phyloP scores from a whole-genome alignment of 2,797 vertebrate genomes.

The Steatocranus sp. region DNA sequence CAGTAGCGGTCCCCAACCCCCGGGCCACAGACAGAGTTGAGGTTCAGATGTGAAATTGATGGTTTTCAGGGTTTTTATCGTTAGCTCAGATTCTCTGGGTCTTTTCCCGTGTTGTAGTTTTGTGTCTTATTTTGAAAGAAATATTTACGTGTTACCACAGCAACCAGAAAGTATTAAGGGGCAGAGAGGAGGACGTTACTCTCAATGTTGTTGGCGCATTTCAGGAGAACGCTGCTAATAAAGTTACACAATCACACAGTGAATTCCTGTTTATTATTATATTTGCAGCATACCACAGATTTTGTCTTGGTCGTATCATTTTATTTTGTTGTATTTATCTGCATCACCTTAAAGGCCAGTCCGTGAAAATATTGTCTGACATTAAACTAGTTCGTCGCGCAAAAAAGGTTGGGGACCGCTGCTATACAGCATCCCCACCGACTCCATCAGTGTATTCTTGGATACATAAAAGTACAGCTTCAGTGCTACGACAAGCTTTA shows the following conservation, averaged over 20 bases:
- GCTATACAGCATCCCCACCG: rapidly evolving
- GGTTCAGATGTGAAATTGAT: not conserved
- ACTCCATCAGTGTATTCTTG: not conserved
- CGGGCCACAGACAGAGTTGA: not conserved
- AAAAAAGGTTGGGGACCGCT: not conserved
- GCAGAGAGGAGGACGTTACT: not conserved
- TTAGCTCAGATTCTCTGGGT: not conserved
- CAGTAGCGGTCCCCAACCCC: not conserved
- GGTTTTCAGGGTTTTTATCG: not conserved
- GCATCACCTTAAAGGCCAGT: not conserved
- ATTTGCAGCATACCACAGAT: not conserved
- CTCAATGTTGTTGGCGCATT: not conserved
- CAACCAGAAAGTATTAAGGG: not conserved
- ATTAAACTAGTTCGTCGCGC: rapidly evolving
- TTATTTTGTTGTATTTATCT: not conserved
- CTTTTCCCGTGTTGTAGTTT: not conserved
- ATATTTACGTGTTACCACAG: not conserved
- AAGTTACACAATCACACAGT: not conserved
- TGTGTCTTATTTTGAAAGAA: not conserved
- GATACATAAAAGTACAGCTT: not conserved
- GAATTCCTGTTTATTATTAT: not conserved
- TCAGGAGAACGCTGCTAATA: not conserved
- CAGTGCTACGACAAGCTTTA: rapidly evolving
- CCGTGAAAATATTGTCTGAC: not conserved
- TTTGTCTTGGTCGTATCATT: not conserved